Conservation (phyloP, 2,888 invertebrate genomes). For the Cheilosia urbana region DNA sequence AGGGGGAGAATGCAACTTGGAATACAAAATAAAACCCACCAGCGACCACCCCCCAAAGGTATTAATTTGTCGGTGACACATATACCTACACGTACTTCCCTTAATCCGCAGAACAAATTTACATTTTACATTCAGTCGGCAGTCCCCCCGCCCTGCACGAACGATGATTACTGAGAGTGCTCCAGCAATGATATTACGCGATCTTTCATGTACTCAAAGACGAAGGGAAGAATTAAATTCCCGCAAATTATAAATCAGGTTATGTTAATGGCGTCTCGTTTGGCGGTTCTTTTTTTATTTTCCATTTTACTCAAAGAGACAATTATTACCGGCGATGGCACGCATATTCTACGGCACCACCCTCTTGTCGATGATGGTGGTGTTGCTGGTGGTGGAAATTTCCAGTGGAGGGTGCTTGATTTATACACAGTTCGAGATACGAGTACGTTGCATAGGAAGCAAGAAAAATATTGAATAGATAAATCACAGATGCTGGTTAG, state of each 20-base stretch:
- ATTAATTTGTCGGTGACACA: conserved; percentile 56
- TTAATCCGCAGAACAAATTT: conserved; percentile 63
- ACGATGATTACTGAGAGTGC: conserved; percentile 50
- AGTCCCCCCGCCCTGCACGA: background rate
- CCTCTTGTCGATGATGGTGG: conserved; percentile 3
- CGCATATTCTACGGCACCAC: conserved; percentile 53
- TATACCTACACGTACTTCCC: conserved; percentile 12
- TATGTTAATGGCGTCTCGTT: conserved; percentile 68
- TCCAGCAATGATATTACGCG: conserved; percentile 51
- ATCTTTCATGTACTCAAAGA: conserved; percentile 60
- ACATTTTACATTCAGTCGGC: conserved; percentile 49
- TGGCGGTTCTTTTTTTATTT: conserved; percentile 1
- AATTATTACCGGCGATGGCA: conserved; percentile 65
- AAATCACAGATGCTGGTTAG: conserved; percentile 48
- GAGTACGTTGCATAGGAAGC: background rate
- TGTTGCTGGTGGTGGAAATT: conserved; percentile 2
- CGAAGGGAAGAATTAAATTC: conserved; percentile 62
- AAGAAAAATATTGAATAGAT: conserved; percentile 46
- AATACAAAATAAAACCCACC: background rate
- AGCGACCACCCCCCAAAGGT: conserved; percentile 40
- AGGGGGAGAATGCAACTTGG: conserved; percentile 15
- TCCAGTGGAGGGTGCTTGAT: background rate
- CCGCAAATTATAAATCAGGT: conserved; percentile 74
- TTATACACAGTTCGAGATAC: conserved; percentile 3
- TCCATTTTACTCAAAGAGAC: conserved; percentile 27